These are phyloP conservation scores for Micrasema minimum DNA, from an alignment of 1,140 invertebrate species.

Conservation along the genomic window DNA sequence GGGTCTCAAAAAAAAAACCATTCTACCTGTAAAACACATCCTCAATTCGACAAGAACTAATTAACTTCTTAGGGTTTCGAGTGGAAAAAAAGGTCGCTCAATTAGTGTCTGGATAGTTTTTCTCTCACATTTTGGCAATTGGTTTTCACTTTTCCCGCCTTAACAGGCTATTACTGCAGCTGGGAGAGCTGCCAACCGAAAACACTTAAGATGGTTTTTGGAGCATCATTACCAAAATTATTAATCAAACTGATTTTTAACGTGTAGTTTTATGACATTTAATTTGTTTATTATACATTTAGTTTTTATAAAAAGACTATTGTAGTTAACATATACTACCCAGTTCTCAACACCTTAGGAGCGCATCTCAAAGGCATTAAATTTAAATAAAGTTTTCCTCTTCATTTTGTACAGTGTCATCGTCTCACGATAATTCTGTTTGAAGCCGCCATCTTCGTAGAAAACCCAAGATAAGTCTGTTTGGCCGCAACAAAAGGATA, in stretches of 20 bases:
- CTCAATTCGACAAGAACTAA: slow-evolving; percentile 10
- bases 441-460: slow-evolving; percentile 26
- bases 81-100: neutral
- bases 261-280: too few species aligned
- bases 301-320: too few species aligned
- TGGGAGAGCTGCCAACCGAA: slow-evolving; percentile 32
- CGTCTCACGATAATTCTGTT: slow-evolving; percentile 28
- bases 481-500: slow-evolving; percentile 34
- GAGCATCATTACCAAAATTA: neutral
- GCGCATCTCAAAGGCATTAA: neutral
- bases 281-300: too few species aligned
- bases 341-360: too few species aligned
- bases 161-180: slow-evolving; percentile 37
- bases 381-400: slow-evolving; percentile 6
- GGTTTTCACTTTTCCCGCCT: slow-evolving; percentile 37
- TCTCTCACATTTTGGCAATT: neutral
- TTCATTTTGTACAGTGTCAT: slow-evolving; percentile 5
- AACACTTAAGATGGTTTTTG: slow-evolving; percentile 19
- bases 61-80: neutral
- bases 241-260: too few species aligned
- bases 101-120: slow-evolving; percentile 14
- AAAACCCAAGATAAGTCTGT: slow-evolving; percentile 39
- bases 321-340: too few species aligned
- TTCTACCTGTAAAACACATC: slow-evolving; percentile 3
- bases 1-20: neutral